Evolutionary conservation across 2,888 invertebrate species (phyloP).

Genomic region (Acleris emargana): DNA sequence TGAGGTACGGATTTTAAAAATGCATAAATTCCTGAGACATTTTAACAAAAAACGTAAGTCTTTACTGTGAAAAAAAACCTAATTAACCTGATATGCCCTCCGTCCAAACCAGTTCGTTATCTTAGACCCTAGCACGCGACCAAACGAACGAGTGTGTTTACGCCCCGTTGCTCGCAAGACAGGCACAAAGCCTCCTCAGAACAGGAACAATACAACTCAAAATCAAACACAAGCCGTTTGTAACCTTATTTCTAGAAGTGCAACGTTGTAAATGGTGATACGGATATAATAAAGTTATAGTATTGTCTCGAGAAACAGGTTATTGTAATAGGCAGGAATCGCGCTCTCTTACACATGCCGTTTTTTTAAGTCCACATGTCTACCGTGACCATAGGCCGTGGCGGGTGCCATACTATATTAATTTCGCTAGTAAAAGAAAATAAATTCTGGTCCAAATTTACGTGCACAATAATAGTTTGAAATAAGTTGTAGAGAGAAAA

Average conservation of each 20-base stretch:
- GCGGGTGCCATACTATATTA: constrained; percentile 31
- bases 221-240: too few relatives aligned
- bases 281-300: too few relatives aligned
- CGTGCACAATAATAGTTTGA: too few relatives aligned
- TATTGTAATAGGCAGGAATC: constrained; percentile 58
- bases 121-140: constrained; percentile 58
- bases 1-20: too few relatives aligned
- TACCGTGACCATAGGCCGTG: constrained; percentile 17
- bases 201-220: too few relatives aligned
- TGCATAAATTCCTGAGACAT: too few relatives aligned
- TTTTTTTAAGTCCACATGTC: constrained; percentile 47
- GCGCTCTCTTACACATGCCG: constrained; percentile 60
- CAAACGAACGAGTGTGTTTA: constrained; percentile 50
- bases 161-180: constrained; percentile 51
- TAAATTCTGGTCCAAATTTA: too few relatives aligned
- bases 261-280: too few relatives aligned
- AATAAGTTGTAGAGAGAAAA: too few relatives aligned
- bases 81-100: constrained; percentile 28
- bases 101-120: constrained; percentile 42
- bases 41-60: too few relatives aligned
- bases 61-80: neutral
- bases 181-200: constrained; percentile 48
- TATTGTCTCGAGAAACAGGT: constrained; percentile 36
- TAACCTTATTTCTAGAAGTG: too few relatives aligned
- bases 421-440: neutral